Evolutionary conservation across 2,888 invertebrate species (phyloP).

Genomic region (Caenorhabditis wallacei): DNA sequence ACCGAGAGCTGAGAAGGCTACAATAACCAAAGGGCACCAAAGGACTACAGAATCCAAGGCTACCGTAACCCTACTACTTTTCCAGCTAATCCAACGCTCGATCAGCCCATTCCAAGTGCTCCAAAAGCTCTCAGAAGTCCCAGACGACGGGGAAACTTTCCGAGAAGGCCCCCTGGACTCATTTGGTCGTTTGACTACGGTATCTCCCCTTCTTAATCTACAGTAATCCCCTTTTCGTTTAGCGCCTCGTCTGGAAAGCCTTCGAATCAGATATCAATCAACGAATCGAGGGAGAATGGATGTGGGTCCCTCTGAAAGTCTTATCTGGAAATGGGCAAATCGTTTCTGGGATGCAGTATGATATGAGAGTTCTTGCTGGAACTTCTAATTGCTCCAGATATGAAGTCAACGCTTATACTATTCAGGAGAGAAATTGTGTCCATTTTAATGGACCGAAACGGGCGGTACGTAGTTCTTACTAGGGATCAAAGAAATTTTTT

Average conservation of each 20-base stretch:
- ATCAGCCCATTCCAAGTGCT: conserved; percentile 48
- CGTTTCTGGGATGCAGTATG: conserved; percentile 68
- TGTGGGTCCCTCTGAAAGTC: conserved; percentile 70
- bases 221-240: conserved; percentile 22
- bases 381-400: conserved; percentile 68
- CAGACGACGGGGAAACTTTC: conserved; percentile 55
- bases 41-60: not conserved
- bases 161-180: conserved; percentile 51
- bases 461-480: conserved; percentile 52
- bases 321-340: conserved; percentile 60
- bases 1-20: too few relatives aligned
- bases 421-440: conserved; percentile 55
- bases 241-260: conserved; percentile 66
- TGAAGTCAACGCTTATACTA: conserved; percentile 56
- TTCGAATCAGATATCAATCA: conserved; percentile 70
- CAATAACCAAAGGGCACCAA: too few relatives aligned
- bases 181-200: conserved; percentile 34
- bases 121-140: conserved; percentile 7
- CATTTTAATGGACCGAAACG: conserved; percentile 60
- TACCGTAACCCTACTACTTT: not conserved
- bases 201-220: conserved; percentile 4
- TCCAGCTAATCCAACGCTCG: conserved; percentile 15
- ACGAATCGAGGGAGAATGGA: conserved; percentile 53
- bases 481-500: not conserved
- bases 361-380: conserved; percentile 67